These are phyloP conservation scores for Aphis craccivora DNA, from an alignment of 1,140 invertebrate genomes.

Conservation along the genomic window DNA sequence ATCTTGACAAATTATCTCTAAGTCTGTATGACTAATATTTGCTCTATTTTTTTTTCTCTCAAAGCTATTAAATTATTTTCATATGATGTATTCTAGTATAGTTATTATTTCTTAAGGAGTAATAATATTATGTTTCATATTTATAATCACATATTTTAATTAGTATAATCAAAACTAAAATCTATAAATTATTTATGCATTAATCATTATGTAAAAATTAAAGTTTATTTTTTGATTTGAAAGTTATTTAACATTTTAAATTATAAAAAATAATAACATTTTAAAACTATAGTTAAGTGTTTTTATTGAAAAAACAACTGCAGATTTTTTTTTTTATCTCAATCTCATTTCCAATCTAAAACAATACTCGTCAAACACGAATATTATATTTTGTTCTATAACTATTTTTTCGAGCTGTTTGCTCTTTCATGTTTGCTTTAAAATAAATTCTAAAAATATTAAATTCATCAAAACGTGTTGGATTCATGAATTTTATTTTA, in stretches of 20 bases:
- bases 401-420: neutral
- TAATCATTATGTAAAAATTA: neutral
- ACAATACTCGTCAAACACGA: neutral
- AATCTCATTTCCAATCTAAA: neutral
- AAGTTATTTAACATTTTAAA: neutral
- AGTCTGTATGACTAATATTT: neutral
- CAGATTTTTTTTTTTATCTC: neutral
- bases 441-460: neutral
- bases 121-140: neutral
- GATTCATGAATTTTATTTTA: neutral
- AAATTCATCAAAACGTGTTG: neutral
- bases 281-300: neutral
- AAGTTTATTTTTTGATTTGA: neutral
- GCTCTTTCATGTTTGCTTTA: neutral
- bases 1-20: slow-evolving; percentile 1
- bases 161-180: neutral
- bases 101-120: neutral
- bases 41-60: neutral
- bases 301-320: neutral
- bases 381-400: neutral
- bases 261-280: neutral
- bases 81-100: neutral
- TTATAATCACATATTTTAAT: neutral
- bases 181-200: no score
- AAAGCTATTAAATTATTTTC: neutral